Percentiles rank a stretch among this genome's conserved stretches.
phyloP scores from a whole-genome alignment of 2,888 invertebrate genomes.

The Sarcophaga variegata region DNA sequence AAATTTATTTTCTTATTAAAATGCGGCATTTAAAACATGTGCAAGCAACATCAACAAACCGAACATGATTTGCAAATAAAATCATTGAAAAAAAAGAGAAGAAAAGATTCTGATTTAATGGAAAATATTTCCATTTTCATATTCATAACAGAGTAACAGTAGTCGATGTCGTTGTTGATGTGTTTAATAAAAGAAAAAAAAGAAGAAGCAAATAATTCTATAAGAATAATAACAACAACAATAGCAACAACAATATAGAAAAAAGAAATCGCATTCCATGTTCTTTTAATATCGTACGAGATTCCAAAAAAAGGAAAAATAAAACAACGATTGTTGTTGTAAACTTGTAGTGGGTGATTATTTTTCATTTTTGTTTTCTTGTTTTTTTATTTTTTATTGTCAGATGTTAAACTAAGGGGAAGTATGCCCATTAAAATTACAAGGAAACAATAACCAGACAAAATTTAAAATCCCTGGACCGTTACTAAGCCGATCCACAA shows the following conservation, averaged over 20 bases:
- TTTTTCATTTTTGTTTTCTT: slow-evolving; percentile 14
- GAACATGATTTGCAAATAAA: slow-evolving; percentile 60
- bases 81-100: slow-evolving; percentile 8
- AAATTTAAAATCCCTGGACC: too few relatives aligned
- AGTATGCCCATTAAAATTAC: slow-evolving; percentile 18
- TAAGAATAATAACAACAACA: neutral
- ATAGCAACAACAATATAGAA: slow-evolving; percentile 2
- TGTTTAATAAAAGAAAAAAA: slow-evolving; percentile 11
- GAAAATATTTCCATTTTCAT: neutral
- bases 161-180: neutral
- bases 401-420: slow-evolving; percentile 11
- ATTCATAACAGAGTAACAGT: slow-evolving; percentile 11
- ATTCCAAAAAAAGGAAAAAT: slow-evolving; percentile 50
- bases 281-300: slow-evolving; percentile 41
- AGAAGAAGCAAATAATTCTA: slow-evolving; percentile 11
- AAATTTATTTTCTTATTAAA: slow-evolving; percentile 33
- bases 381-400: slow-evolving; percentile 6
- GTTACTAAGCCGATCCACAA: too few relatives aligned
- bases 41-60: slow-evolving; percentile 49
- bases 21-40: slow-evolving; percentile 61
- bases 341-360: slow-evolving; percentile 50
- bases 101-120: neutral
- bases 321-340: slow-evolving; percentile 45
- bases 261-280: slow-evolving; percentile 65
- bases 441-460: too few relatives aligned